Evolutionary conservation across 1,140 invertebrate genomes (phyloP), one percentile per base, ranked within the genome.

Genomic region (Drosophila navojoa): DNA sequence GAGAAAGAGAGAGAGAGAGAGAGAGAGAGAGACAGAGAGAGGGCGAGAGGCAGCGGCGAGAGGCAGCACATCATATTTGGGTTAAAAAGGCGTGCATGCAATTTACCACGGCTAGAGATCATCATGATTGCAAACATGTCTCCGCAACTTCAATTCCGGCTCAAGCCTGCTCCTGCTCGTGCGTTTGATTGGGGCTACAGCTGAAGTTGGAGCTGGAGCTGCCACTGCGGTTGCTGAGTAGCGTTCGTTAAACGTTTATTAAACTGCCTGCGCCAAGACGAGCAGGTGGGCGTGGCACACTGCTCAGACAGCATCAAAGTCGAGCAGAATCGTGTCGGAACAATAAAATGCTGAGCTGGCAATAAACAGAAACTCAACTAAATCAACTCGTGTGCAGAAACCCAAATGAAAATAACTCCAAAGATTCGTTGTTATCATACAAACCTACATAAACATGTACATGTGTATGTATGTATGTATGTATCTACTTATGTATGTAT

Each of bases 11-110:
- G 38, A 29, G 57, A 53, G 29, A 50, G 44, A 40, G 64, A 59
- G 27, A 10, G 13, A 13, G 42, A n/a, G 49, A 13, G 42, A 40
- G 15, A 7, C 62, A n/a, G n/a, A n/a, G n/a, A n/a, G n/a, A n/a
- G n/a, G 42, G 16, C 29, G 57, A 40, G 27, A 49, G 38, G 32
- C 50, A 27, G 62, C 62, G 42, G 16, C 29, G 57, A 40, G 27
- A 49, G 38, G 32, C 50, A 27, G 62, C 49, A 54, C 42, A 70
- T 79, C 61, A 74, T 85, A 84, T 85, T 84, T 84, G 81, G 80
- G 80, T 84, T 84, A 84, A 85, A 85, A 77, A 84, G 80, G 80
- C 80, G 80, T 84, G 76, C 81, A 84, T 73, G 80, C 80, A 84
- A 84, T 84, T 84, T 84, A 80, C 73, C 79, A 62, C 44, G 53